phyloP scores from a whole-genome alignment of 1,140 invertebrate species.

The Brachionus paranguensis region DNA sequence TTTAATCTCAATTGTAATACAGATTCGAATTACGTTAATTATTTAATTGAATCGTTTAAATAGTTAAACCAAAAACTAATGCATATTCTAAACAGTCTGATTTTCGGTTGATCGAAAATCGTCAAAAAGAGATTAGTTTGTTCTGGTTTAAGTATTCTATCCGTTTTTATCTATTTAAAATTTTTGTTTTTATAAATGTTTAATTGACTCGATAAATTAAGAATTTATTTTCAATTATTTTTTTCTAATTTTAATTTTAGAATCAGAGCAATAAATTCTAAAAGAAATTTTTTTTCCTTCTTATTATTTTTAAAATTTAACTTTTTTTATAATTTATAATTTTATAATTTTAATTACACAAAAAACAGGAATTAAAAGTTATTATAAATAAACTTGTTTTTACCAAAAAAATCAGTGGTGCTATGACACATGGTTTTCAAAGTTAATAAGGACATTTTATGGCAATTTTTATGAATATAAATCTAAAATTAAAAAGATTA shows the following conservation, averaged over 20 bases:
- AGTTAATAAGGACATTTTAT: too few relatives aligned
- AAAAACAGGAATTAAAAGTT: too few relatives aligned
- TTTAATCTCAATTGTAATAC: constrained; percentile 10
- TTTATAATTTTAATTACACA: too few relatives aligned
- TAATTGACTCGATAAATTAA: background rate
- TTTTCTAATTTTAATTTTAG: background rate
- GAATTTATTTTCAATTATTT: background rate
- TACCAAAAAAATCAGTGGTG: too few relatives aligned
- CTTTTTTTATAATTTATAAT: too few relatives aligned
- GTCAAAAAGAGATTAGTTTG: background rate
- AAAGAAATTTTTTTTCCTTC: background rate
- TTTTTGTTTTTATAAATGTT: background rate
- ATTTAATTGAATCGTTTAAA: constrained; percentile 36
- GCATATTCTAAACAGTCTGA: background rate
- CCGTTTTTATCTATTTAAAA: background rate
- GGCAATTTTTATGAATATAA: too few relatives aligned
- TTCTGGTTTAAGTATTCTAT: background rate
- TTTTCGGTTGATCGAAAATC: background rate
- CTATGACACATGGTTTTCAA: too few relatives aligned
- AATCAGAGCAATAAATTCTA: background rate
- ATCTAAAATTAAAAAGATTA: too few relatives aligned
- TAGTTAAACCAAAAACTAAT: background rate
- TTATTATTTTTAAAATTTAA: background rate
- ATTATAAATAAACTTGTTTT: too few relatives aligned
- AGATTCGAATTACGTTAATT: constrained; percentile 21